Evolutionary conservation across 2,797 vertebrate species (phyloP), one percentile per base, ranked within the genome.

Genomic region (Mormyrus hasselquistii): DNA sequence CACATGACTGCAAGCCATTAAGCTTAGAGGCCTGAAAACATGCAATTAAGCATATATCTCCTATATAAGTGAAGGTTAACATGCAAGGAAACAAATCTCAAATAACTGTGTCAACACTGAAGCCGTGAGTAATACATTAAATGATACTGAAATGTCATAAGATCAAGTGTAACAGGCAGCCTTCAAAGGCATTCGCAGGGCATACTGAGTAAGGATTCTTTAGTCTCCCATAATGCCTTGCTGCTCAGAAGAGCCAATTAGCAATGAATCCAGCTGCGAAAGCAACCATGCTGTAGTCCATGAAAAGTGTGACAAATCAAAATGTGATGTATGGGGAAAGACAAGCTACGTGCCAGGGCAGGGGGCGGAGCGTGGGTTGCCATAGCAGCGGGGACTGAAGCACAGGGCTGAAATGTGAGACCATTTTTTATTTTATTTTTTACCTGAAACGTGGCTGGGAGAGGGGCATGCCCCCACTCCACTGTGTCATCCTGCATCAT

Each of bases 211-310:
- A n/a, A 41, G 38, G 65, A 73, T 73, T 73, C 65, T 44, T 47
- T 41, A 47, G 19, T 82, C 41, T n/a, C 76, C 76, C 34, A 47
- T 29, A 82, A 47, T 82, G 76, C 41, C 19, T 82, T 47, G 38
- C 76, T 82, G 76, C 76, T 82, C 76, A 7, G 76, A 82, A 19
- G 41, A 82, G 76, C 76, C 41, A 82, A 82, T 82, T 82, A 82
- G 76, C 76, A 44, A 82, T 9, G 76, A 47, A 82, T 82, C 41
- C 76, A 82, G 76, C 88, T 88, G 88, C 44, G n/a, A 41, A 88
- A 82, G 76, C 14, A 82, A 87, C 73, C 87, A 52, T 25, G 29
- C 49, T 38, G 14, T 79, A 6, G 29, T 79, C 73, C 49, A 41
- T n/a, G 65, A 55, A 7, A 41, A 53, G 57, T 59, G 50, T 49